Base-by-base conservation (phyloP, 2,797 vertebrate species). In the Cossypha dichroa region DNA sequence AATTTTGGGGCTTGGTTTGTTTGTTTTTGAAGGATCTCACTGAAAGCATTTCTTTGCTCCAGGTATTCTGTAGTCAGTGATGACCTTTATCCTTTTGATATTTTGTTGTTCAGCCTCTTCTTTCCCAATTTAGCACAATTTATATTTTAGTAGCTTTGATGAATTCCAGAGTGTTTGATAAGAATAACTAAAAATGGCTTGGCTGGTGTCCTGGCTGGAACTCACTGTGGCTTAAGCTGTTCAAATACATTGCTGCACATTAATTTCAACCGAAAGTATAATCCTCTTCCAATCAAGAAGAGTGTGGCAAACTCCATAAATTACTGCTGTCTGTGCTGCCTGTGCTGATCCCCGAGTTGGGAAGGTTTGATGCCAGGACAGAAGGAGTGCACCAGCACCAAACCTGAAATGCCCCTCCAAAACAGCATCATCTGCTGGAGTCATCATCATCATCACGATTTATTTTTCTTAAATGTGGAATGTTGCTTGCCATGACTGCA, bases 371-470 rank as follows among this genome's bases (percentile, higher is more conserved):
- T 75, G 54, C 36, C 56, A 17, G 64, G 33, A 55, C 29, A 56
- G 54, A 17, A 11, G 38, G 38, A 38, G 38, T 15, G 38, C 38
- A 38, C 14, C 14, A 38, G 38, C 38, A 38, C 54, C 45, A 81
- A 74, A 56, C n/a, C 34, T 75, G 55, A 74, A 55, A 41, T 7
- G 4, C 12, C 19, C 28, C 49, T 59, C 5, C 4, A 18, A 76
- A 86, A 21, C 0, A 60, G 28, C 55, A 64, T 25, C 28, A 54
- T 31, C 23, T 60, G 29, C 70, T 62, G 67, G n/a, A 72, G 31
- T 31, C 0, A 0, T 15, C 25, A 0, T 31, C 0, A 0, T 31
- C 0, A 0, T 15, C 28, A 1, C 2, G 13, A 23, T 34, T 62
- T 23, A 0, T 9, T 51, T 60, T 48, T 56, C 46, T 34, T 5